These are phyloP conservation scores for Ephestia elutella DNA, from an alignment of 1,140 invertebrate species.

Conservation along the genomic window DNA sequence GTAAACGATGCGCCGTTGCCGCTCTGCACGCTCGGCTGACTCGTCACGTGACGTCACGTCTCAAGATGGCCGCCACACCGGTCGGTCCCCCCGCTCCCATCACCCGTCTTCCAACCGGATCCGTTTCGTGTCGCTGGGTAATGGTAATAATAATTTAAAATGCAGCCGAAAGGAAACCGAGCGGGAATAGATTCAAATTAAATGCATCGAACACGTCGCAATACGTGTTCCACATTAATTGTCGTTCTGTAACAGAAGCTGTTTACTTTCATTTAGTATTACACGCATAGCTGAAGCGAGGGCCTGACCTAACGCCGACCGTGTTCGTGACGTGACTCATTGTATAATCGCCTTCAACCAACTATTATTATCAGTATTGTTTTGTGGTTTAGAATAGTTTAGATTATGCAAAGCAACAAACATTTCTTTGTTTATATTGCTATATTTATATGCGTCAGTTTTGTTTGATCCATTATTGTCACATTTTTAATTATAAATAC, in stretches of 20 bases:
- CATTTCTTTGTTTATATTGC: background rate
- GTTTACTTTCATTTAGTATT: conserved; percentile 67
- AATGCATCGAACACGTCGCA: conserved; percentile 59
- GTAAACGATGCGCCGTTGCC: conserved; percentile 45
- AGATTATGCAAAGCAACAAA: background rate
- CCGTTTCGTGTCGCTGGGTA: conserved; percentile 39
- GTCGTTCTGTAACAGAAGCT: conserved; percentile 65
- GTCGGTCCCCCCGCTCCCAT: conserved; percentile 51
- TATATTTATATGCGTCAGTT: too few relatives aligned
- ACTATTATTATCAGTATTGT: conserved; percentile 13
- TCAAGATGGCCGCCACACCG: conserved; percentile 71
- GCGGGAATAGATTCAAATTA: conserved; percentile 71
- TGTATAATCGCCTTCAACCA: conserved; percentile 34
- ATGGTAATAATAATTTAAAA: conserved; percentile 64
- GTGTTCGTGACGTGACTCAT: conserved; percentile 18
- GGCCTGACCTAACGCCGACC: conserved; percentile 17
- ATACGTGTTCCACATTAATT: conserved; percentile 61
- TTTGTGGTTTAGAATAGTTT: background rate
- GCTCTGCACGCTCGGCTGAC: conserved; percentile 59
- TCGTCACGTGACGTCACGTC: conserved; percentile 74
- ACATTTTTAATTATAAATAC: background rate
- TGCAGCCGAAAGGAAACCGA: conserved; percentile 68
- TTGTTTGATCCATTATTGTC: background rate
- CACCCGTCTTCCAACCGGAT: conserved; percentile 55
- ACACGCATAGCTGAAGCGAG: conserved; percentile 50